Evolutionary conservation across 1,140 invertebrate species (phyloP), one percentile per base, ranked within the genome.

Genomic region (Musca domestica): DNA sequence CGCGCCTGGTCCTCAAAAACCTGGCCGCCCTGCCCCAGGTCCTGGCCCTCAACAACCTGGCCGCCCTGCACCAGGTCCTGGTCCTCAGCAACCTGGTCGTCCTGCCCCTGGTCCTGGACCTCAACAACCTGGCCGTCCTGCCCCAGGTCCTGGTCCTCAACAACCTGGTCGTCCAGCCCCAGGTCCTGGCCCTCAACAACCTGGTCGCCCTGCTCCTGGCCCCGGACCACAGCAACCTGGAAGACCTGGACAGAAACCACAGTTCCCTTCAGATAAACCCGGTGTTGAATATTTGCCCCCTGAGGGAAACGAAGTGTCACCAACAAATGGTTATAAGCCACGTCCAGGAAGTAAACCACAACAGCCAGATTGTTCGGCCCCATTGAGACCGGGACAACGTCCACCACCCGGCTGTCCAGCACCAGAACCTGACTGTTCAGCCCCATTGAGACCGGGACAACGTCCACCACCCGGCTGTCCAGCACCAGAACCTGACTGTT

Each of bases 1-100:
- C 20, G 23, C 3, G 49, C 67, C 67, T 3, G 30, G 30, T 15
- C 34, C 66, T 14, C 66, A 67, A n/a, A 49, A 70, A 54, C 69
- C 69, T 5, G 63, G 63, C 1, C 49, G 47, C 19, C 51, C 27
- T n/a, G n/a, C n/a, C n/a, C n/a, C n/a, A 63, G 30, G 41, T n/a
- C 56, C 34, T 10, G 54, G 30, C 2, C 30, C 19, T n/a, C 14
- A 17, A 0, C 64, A 27, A 47, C 64, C 64, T 22, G 34, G 46
- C 2, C 34, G 22, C 3, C 52, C n/a, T 0, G 51, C 19, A 15
- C 51, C 34, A 10, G 56, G 56, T 52, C 51, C 34, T 41, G 56
- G 56, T 17, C 56, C 56, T 22, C 15, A 20, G 1, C 47, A 46
- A 23, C 47, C 47, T 6, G 65, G 34, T 20, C 17, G 56, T 34